A percentile compares a stretch with the other conserved stretches of the same genome.
These are phyloP conservation scores for Artemisiospiza belli DNA, from an alignment of 2,113 vertebrate genomes.

Conservation along the genomic window DNA sequence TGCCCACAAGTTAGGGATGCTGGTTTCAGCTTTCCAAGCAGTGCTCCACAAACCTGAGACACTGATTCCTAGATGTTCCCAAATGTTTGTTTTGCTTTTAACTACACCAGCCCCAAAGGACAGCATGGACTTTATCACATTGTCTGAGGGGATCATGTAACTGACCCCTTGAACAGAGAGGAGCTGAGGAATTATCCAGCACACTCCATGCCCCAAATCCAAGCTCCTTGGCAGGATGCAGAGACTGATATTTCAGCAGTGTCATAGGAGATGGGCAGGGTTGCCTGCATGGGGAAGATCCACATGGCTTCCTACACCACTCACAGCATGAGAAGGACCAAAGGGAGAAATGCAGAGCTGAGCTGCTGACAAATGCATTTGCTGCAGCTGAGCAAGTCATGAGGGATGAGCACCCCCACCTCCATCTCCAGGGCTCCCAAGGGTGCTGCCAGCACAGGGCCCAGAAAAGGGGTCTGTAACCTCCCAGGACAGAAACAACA, in stretches of 20 bases:
- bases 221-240: not conserved
- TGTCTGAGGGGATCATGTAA: rapidly evolving
- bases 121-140: not conserved
- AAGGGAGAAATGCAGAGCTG: not conserved
- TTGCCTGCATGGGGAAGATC: rapidly evolving
- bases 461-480: not conserved
- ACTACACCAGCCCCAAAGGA: not conserved
- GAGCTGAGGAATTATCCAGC: not conserved
- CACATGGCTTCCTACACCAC: not conserved
- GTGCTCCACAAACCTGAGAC: not conserved
- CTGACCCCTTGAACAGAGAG: not conserved
- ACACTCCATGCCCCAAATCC: not conserved
- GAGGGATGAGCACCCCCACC: not conserved
- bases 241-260: not conserved
- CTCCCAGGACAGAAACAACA: not conserved
- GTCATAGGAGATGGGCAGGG: not conserved
- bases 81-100: not conserved
- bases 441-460: not conserved
- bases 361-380: not conserved
- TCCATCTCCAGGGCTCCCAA: not conserved
- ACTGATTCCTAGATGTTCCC: not conserved
- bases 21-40: not conserved
- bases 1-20: not conserved
- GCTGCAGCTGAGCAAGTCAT: not conserved
- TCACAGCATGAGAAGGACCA: rapidly evolving